phyloP scores from a whole-genome alignment of 2,888 invertebrate species.

The Melipona beecheii region DNA sequence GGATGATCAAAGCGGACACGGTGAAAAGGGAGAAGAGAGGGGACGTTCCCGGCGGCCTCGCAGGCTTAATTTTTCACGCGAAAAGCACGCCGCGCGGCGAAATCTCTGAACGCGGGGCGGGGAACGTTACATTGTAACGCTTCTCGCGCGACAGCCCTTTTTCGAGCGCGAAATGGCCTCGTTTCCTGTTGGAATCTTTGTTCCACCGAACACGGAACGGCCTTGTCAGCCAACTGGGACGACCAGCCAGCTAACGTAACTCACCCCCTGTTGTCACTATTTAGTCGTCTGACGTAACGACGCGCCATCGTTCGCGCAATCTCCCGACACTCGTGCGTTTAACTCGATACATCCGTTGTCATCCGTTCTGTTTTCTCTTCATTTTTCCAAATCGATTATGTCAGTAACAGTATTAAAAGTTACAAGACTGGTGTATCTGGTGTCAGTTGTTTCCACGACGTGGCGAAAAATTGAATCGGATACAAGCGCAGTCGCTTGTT shows the following conservation, averaged over 20 bases:
- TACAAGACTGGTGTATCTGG: no score
- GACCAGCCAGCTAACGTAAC: constrained; percentile 5
- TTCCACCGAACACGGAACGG: constrained; percentile 27
- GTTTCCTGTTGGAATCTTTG: constrained; percentile 45
- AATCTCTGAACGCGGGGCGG: constrained; percentile 16
- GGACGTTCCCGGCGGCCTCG: constrained; percentile 20
- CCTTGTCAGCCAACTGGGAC: constrained; percentile 33
- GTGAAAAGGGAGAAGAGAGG: constrained; percentile 22
- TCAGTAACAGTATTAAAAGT: no score
- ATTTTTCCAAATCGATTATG: no score
- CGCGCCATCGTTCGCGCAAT: no score
- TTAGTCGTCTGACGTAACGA: no score
- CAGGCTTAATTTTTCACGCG: constrained; percentile 54
- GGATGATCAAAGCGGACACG: constrained; percentile 48
- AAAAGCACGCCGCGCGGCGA: constrained; percentile 29
- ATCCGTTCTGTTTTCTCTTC: no score
- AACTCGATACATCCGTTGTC: no score
- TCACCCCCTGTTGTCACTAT: background rate
- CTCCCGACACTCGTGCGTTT: no score
- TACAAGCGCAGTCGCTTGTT: no score
- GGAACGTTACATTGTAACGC: constrained; percentile 42
- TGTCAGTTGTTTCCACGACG: no score
- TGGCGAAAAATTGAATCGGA: no score
- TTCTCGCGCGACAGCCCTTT: constrained; percentile 38
- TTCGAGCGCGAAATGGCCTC: constrained; percentile 52